Evolutionary conservation across 1,140 invertebrate species (phyloP), one percentile per base, ranked within the genome.

Genomic region (Vanessa atalanta): DNA sequence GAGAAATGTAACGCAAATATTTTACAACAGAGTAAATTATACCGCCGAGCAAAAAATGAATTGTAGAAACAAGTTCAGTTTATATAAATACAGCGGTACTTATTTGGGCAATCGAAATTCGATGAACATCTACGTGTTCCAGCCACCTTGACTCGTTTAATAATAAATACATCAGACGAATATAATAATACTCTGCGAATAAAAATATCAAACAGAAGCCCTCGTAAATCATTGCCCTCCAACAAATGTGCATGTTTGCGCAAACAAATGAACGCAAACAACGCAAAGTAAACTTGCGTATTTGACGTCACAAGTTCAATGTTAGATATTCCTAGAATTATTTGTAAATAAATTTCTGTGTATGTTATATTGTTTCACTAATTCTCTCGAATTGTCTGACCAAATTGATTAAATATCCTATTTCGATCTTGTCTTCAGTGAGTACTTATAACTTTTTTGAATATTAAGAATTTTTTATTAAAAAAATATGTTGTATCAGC

Each of bases 261-360:
- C 47, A 47, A 68, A 69, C 66, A 69, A 50, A 60, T 53, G 55
- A 74, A 69, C 13, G 14, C 72, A 74, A 73, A 74, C 43, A 57
- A 69, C 50, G 66, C 66, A 50, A 43, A 7, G 37, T 50, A 55
- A 73, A 73, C 64, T 43, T 37, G 72, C 72, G 60, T 70, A 70
- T 65, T 69, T 55, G 61, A 74, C 72, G 72, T 73, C 72, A 73
- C 55, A 64, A 63, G 23, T 60, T 61, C 72, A 48, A 55, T 73
- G 57, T 74, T 74, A 74, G 23, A 55, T 47, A 31, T 74, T 74
- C 61, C 66, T 74, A 65, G 66, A 69, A 74, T 14, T 74, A 43
- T 74, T 70, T 74, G 15, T 37, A 55, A 48, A 65, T 60, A 63
- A 31, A 47, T 47, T 57, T 60, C 31, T 67, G 14, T 67, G 14